Evolutionary conservation across 2,797 vertebrate species (phyloP).

Genomic region (Xiphorhynchus erythropygius): DNA sequence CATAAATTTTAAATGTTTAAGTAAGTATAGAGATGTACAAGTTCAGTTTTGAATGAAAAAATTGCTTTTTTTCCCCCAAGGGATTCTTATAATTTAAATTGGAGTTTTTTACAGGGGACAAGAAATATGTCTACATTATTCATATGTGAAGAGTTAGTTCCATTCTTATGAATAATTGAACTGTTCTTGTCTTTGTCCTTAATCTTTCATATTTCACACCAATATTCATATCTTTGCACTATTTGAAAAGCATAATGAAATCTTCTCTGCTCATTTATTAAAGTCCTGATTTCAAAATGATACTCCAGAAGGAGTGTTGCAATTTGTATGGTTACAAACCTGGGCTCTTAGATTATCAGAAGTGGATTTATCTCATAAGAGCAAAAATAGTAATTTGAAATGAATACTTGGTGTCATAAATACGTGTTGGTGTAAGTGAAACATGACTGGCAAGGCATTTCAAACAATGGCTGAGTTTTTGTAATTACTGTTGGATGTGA

Average conservation of each 20-base stretch:
- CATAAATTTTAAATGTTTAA: slow-evolving; percentile 33
- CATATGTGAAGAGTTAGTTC: slow-evolving; percentile 31
- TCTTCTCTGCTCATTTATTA: slow-evolving; percentile 10
- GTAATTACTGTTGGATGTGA: neutral
- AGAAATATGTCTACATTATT: slow-evolving; percentile 42
- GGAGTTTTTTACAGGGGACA: slow-evolving; percentile 2
- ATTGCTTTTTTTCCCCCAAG: neutral
- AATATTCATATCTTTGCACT: neutral
- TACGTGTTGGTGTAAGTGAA: neutral
- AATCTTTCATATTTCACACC: slow-evolving; percentile 6
- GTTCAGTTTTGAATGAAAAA: slow-evolving; percentile 32
- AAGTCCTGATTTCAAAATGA: neutral
- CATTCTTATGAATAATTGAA: slow-evolving; percentile 40
- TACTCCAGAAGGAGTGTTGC: neutral
- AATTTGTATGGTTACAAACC: neutral
- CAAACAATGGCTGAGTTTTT: neutral
- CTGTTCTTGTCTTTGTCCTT: slow-evolving; percentile 20
- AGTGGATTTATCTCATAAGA: neutral
- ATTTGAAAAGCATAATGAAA: neutral
- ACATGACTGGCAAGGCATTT: neutral
- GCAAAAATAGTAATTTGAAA: neutral
- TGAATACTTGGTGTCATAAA: neutral
- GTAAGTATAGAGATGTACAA: neutral
- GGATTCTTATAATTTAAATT: slow-evolving; percentile 15
- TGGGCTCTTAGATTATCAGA: neutral